These are phyloP conservation scores for Tiliacea citrago DNA, from an alignment of 2,888 invertebrate genomes.

Conservation along the genomic window DNA sequence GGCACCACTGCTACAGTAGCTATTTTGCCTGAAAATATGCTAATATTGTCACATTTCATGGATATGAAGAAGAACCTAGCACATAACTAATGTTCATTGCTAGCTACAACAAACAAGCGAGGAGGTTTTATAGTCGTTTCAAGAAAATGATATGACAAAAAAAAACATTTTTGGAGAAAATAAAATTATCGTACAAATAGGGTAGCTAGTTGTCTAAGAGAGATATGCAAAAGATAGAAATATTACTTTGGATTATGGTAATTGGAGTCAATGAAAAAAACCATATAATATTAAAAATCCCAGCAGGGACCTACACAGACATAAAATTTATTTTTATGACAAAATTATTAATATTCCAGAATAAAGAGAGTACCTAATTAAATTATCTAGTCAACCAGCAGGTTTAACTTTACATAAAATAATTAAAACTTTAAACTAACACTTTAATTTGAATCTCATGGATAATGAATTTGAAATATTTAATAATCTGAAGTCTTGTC, in stretches of 20 bases:
- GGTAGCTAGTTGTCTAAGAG: not conserved
- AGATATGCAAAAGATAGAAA: not conserved
- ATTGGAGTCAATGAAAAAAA: slow-evolving; percentile 5
- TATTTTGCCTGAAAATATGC: slow-evolving; percentile 43
- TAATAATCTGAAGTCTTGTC: not conserved
- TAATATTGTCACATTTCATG: slow-evolving; percentile 39
- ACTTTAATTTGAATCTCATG: slow-evolving; percentile 16
- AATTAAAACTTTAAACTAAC: slow-evolving; percentile 24
- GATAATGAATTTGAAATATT: slow-evolving; percentile 6
- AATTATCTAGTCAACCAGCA: slow-evolving; percentile 16
- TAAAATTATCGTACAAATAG: slow-evolving; percentile 9
- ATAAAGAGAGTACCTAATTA: not conserved
- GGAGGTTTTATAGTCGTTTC: slow-evolving; percentile 4
- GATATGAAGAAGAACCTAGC: slow-evolving; percentile 33
- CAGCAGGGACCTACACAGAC: not conserved
- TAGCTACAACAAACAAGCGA: not conserved
- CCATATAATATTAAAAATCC: not conserved
- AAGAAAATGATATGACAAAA: not conserved
- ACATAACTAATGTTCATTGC: slow-evolving; percentile 19
- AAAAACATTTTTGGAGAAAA: not conserved
- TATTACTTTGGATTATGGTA: not conserved
- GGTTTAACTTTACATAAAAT: slow-evolving; percentile 11
- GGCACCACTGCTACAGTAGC: not conserved
- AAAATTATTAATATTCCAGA: not conserved
- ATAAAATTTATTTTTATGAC: not conserved